Percentiles rank a stretch among this genome's conserved stretches.
phyloP scores from a whole-genome alignment of 2,113 vertebrate species.

The Triplophysa rosa region DNA sequence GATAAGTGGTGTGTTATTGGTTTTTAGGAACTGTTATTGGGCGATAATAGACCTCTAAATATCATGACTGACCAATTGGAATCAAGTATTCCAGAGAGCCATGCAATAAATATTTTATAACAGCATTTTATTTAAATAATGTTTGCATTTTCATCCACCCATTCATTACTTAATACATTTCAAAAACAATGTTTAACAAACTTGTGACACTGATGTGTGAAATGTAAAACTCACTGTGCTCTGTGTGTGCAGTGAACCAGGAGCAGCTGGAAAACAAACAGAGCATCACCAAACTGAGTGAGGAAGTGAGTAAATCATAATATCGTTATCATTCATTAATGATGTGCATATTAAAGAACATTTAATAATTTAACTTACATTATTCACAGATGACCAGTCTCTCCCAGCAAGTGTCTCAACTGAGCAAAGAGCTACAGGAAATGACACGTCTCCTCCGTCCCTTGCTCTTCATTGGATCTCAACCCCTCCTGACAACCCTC shows the following conservation, averaged over 20 bases:
- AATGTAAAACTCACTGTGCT: neutral
- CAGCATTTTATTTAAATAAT: too few species aligned
- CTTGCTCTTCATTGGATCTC: constrained; percentile 67
- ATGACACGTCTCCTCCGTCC: constrained; percentile 77
- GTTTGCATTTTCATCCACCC: too few species aligned
- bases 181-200: neutral
- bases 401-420: constrained; percentile 76
- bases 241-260: constrained; percentile 63
- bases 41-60: too few species aligned
- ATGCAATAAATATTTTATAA: too few species aligned
- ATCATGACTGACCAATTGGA: too few species aligned
- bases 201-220: too few species aligned
- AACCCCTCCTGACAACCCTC: constrained; percentile 60
- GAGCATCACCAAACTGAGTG: constrained; percentile 77
- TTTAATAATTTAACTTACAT: neutral
- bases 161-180: too few species aligned
- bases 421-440: constrained; percentile 79
- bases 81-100: too few species aligned
- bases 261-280: constrained; percentile 77
- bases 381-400: constrained; percentile 74
- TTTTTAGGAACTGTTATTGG: too few species aligned
- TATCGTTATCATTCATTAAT: neutral
- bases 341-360: too few species aligned
- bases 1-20: too few species aligned
- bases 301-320: constrained; percentile 70